Conservation (phyloP, 2,113 vertebrate genomes). For the Phrynocephalus versicolor region DNA sequence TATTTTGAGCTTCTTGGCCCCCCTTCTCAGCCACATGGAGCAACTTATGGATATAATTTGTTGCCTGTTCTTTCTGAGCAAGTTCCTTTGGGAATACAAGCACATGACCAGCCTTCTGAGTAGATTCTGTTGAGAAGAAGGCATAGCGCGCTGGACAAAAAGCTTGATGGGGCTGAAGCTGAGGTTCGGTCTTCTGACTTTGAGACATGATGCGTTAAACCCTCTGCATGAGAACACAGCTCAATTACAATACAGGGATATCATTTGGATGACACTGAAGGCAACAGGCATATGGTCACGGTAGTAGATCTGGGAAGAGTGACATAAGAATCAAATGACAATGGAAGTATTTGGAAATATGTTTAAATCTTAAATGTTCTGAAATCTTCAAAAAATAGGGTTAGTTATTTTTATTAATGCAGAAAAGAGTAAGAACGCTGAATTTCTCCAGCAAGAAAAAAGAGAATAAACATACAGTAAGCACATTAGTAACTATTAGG, state of each 20-base stretch:
- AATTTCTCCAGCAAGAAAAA: slow-evolving; percentile 14
- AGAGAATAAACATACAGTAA: slow-evolving; percentile 31
- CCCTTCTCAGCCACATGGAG: not conserved
- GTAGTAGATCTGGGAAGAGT: not conserved
- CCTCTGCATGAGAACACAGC: not conserved
- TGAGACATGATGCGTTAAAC: not conserved
- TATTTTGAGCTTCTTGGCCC: not conserved
- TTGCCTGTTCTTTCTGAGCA: not conserved
- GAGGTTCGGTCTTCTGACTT: not conserved
- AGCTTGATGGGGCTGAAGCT: not conserved
- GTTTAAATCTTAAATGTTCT: not conserved
- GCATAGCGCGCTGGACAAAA: not conserved
- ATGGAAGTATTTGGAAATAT: not conserved
- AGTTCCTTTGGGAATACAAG: not conserved
- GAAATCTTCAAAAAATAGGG: not conserved
- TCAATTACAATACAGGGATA: not conserved
- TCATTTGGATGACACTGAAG: not conserved
- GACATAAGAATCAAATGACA: not conserved
- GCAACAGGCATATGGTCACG: not conserved
- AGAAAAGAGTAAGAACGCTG: slow-evolving; percentile 15
- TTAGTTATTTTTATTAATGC: slow-evolving; percentile 7
- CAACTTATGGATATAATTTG: not conserved
- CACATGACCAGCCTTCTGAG: not conserved
- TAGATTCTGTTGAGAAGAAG: not conserved
- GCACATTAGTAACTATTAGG: slow-evolving; percentile 25